Evolutionary conservation across 2,888 invertebrate species (phyloP).

Genomic region (Rhagonycha lutea): DNA sequence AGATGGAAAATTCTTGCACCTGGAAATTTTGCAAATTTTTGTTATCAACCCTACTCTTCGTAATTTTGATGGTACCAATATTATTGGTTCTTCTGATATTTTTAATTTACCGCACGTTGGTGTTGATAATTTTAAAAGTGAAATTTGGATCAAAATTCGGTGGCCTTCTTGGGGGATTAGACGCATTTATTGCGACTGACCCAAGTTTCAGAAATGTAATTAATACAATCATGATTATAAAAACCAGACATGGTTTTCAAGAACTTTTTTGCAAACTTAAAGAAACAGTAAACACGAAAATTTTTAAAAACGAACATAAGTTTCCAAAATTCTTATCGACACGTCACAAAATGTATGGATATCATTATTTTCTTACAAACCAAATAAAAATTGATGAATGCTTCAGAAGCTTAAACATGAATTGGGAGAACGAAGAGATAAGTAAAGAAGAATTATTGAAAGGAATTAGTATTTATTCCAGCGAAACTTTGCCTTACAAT

Average conservation of each 20-base stretch:
- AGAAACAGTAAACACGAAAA: neutral
- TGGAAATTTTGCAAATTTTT: neutral
- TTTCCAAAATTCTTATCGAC: too few species aligned
- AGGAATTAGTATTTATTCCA: too few species aligned
- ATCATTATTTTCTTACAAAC: too few species aligned
- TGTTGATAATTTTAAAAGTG: conserved; percentile 32
- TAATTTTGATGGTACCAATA: neutral
- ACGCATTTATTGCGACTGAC: conserved; percentile 61
- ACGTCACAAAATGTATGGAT: too few species aligned
- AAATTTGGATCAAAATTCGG: conserved; percentile 52
- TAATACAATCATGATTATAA: conserved; percentile 58
- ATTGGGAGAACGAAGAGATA: too few species aligned
- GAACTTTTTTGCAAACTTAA: neutral
- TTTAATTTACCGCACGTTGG: conserved; percentile 27
- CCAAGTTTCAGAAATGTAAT: conserved; percentile 56
- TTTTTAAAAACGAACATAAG: too few species aligned
- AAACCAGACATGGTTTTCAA: neutral
- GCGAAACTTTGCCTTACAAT: too few species aligned
- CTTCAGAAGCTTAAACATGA: too few species aligned
- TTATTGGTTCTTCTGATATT: neutral
- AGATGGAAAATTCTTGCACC: neutral
- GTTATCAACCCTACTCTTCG: neutral
- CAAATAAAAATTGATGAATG: too few species aligned
- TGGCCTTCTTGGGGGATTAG: conserved; percentile 58
- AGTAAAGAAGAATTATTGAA: too few species aligned